Evolutionary conservation across 2,797 vertebrate genomes (phyloP).

Genomic region (Oreonectes daqikongensis): DNA sequence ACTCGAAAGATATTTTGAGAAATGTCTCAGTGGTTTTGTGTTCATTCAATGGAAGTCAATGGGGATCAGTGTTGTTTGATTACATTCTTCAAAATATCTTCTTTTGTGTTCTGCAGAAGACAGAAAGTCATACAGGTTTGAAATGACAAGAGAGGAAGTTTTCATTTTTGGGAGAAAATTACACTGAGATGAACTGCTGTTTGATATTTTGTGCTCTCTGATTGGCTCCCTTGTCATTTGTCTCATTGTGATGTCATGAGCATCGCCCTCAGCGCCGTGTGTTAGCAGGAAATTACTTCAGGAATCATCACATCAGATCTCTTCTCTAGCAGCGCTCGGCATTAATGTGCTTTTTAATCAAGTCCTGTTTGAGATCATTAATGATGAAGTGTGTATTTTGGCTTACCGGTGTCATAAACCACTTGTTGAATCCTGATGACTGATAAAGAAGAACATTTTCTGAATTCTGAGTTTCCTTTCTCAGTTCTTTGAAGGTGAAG

Average conservation of each 20-base stretch:
- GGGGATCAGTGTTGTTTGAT: too few relatives aligned
- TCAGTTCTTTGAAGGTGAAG: not conserved
- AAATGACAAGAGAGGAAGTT: too few relatives aligned
- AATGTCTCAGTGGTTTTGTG: too few relatives aligned
- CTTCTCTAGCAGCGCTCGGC: not conserved
- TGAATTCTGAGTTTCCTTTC: not conserved
- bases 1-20: too few relatives aligned
- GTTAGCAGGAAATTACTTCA: not conserved
- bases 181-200: not conserved
- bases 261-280: not conserved
- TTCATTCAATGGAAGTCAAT: too few relatives aligned
- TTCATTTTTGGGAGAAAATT: not conserved
- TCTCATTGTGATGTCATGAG: conserved; percentile 9
- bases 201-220: not conserved
- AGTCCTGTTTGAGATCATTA: not conserved
- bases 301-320: not conserved
- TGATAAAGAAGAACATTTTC: not conserved
- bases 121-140: too few relatives aligned
- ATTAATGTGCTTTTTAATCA: not conserved
- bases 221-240: not conserved
- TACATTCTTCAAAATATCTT: too few relatives aligned
- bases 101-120: too few relatives aligned
- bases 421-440: not conserved
- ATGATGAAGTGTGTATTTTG: not conserved
- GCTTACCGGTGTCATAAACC: conserved; percentile 43